Conservation (phyloP, 2,888 invertebrate genomes). For the Cephonodes hylas region DNA sequence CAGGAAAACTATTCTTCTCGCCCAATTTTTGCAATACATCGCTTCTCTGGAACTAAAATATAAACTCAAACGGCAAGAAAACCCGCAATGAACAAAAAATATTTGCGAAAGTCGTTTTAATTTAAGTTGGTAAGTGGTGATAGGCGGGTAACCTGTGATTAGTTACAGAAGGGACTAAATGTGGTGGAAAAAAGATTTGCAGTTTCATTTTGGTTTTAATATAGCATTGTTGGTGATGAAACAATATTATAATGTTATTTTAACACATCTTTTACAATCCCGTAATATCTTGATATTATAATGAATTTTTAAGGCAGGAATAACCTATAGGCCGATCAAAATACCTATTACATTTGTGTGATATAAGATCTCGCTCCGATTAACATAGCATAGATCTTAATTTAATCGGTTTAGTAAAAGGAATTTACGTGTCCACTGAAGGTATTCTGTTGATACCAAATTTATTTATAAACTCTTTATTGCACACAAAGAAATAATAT, state of each 20-base stretch:
- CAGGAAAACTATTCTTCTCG: conserved; percentile 21
- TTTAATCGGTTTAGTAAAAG: too few species aligned
- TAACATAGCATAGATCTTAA: too few species aligned
- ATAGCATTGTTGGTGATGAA: conserved; percentile 38
- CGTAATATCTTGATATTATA: background rate
- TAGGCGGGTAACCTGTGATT: conserved; percentile 76
- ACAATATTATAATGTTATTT: conserved; percentile 16
- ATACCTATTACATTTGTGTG: too few species aligned
- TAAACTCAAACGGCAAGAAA: background rate
- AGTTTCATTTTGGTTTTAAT: conserved; percentile 37
- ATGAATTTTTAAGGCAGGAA: too few species aligned
- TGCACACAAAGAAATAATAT: too few species aligned
- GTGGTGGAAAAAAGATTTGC: conserved; percentile 61
- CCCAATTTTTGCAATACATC: conserved; percentile 32
- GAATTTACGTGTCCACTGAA: too few species aligned
- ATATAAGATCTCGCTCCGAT: too few species aligned
- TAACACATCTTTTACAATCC: background rate
- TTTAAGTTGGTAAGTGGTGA: background rate
- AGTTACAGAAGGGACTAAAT: conserved; percentile 69
- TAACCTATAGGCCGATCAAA: too few species aligned
- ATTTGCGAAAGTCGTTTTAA: conserved; percentile 2
- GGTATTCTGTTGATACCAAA: too few species aligned
- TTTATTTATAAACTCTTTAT: too few species aligned
- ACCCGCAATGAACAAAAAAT: conserved; percentile 35
- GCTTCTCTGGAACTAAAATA: conserved; percentile 15